phyloP scores from a whole-genome alignment of 2,797 vertebrate genomes.

The Syncerus caffer region DNA sequence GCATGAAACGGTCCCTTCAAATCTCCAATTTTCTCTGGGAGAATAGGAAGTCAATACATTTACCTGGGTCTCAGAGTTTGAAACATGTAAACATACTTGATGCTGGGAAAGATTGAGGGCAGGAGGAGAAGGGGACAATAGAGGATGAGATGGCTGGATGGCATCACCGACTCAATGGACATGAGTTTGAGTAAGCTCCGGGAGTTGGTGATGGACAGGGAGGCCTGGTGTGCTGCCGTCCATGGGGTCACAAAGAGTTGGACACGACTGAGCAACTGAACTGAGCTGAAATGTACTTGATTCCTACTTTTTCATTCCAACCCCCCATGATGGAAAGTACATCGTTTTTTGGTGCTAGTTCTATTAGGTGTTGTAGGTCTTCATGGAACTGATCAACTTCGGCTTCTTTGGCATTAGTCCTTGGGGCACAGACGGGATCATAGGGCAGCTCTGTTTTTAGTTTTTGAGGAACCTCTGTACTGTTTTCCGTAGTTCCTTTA shows the following conservation, averaged over 20 bases:
- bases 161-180: not conserved
- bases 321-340: not conserved
- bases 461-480: not conserved
- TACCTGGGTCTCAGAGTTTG: not conserved
- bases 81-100: not conserved
- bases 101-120: not conserved
- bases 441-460: not conserved
- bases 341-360: fast-evolving
- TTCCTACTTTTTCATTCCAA: not conserved
- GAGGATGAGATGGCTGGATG: not conserved
- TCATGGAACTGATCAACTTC: not conserved
- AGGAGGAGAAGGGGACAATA: not conserved
- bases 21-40: not conserved
- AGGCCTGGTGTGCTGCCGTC: fast-evolving
- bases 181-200: fast-evolving
- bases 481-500: not conserved
- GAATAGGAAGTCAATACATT: not conserved
- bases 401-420: not conserved
- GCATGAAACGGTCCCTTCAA: not conserved
- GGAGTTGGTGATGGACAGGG: not conserved
- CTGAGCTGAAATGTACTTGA: not conserved
- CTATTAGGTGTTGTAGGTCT: not conserved
- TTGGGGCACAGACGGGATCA: not conserved
- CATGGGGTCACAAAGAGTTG: not conserved
- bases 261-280: fast-evolving